phyloP scores from a whole-genome alignment of 1,140 invertebrate species.

The Leptopilina clavipes region DNA sequence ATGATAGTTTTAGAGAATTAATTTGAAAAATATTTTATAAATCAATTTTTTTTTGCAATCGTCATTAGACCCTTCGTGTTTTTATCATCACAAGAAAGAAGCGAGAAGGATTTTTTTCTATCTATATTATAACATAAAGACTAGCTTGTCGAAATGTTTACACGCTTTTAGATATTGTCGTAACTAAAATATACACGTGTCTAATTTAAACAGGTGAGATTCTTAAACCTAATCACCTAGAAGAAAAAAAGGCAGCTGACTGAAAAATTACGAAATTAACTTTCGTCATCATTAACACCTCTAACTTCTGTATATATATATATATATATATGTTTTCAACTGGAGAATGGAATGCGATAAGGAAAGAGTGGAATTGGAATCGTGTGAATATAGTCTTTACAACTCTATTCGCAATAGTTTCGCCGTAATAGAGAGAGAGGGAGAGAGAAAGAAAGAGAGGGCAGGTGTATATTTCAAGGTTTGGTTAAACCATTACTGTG shows the following conservation, averaged over 20 bases:
- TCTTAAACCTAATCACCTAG: background rate
- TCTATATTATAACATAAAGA: background rate
- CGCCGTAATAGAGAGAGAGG: too few relatives aligned
- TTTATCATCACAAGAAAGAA: too few relatives aligned
- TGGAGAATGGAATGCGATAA: conserved; percentile 12
- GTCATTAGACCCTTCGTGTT: background rate
- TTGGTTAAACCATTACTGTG: background rate
- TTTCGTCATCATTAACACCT: conserved; percentile 17
- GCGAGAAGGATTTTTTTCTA: too few relatives aligned
- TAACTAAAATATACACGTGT: background rate
- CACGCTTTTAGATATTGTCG: background rate
- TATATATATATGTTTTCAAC: background rate
- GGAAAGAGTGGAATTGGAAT: background rate
- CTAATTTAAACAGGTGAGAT: conserved; percentile 25
- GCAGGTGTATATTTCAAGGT: conserved; percentile 20
- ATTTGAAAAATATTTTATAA: conserved; percentile 1
- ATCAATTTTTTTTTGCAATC: background rate
- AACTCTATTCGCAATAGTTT: conserved; percentile 2
- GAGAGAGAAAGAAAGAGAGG: too few relatives aligned
- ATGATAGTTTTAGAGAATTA: background rate
- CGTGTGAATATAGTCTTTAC: background rate
- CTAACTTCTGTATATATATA: background rate
- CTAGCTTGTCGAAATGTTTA: background rate
- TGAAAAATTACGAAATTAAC: conserved; percentile 1
- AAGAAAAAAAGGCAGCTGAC: conserved; percentile 2